phyloP scores from a whole-genome alignment of 2,888 invertebrate genomes.

The Gastrophysa polygoni region DNA sequence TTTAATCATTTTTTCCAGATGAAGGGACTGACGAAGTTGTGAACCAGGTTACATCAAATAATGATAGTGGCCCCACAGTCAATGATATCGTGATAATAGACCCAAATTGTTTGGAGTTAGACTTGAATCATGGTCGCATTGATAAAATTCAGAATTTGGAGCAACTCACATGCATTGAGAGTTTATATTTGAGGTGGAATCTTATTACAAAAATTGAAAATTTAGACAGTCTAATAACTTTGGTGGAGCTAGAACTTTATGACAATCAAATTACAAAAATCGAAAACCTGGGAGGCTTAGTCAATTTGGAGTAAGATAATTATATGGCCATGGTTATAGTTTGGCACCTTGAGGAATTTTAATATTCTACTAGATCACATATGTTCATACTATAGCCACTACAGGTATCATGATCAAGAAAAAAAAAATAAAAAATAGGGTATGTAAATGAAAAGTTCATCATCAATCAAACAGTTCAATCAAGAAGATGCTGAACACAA shows the following conservation, averaged over 20 bases:
- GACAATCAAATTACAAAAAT: slow-evolving; percentile 96
- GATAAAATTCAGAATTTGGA: slow-evolving; percentile 86
- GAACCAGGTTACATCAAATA: background rate
- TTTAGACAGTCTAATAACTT: slow-evolving; percentile 72
- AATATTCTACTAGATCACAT: too few relatives aligned
- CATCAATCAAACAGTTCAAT: too few relatives aligned
- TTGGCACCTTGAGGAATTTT: too few relatives aligned
- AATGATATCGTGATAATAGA: slow-evolving; percentile 71
- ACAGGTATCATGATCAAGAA: too few relatives aligned
- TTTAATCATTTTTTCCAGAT: too few relatives aligned
- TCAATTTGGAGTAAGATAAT: slow-evolving; percentile 81
- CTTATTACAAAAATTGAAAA: slow-evolving; percentile 94
- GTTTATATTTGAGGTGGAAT: slow-evolving; percentile 91
- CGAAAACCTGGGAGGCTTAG: slow-evolving; percentile 85
- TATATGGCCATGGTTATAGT: too few relatives aligned
- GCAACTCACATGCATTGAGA: slow-evolving; percentile 74
- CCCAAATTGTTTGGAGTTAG: slow-evolving; percentile 74
- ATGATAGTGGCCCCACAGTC: slow-evolving; percentile 41
- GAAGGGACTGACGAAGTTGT: background rate
- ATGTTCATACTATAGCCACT: too few relatives aligned
- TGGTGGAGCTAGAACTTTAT: slow-evolving; percentile 91
- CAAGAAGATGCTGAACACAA: too few relatives aligned
- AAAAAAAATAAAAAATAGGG: too few relatives aligned
- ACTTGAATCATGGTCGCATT: slow-evolving; percentile 88
- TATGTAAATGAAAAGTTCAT: too few relatives aligned